phyloP scores from a whole-genome alignment of 2,113 vertebrate species.

The Oncorhynchus mykiss region DNA sequence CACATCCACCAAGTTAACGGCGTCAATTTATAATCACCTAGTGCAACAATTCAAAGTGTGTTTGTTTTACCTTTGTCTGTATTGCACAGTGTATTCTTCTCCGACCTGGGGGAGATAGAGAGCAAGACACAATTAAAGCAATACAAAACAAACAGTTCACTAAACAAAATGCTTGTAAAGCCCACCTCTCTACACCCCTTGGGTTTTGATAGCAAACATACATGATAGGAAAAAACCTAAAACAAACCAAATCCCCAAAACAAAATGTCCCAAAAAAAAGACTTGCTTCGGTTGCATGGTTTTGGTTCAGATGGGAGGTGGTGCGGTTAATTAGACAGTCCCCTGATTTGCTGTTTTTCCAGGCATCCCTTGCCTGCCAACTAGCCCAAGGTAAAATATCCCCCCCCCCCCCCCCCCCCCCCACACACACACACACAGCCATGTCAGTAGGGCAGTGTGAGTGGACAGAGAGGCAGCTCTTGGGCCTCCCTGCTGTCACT shows the following conservation, averaged over 20 bases:
- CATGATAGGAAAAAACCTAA: background rate
- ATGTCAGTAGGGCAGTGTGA: background rate
- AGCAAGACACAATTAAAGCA: background rate
- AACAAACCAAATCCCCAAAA: background rate
- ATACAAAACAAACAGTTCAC: background rate
- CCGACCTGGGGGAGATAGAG: constrained; percentile 29
- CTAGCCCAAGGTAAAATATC: background rate
- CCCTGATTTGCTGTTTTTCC: background rate
- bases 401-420: no score
- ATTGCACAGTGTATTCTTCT: constrained; percentile 23
- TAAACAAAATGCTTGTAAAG: background rate
- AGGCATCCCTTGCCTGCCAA: background rate
- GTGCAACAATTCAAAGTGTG: background rate
- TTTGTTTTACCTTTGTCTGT: constrained; percentile 38
- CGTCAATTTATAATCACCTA: background rate
- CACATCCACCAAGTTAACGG: background rate
- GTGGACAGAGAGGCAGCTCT: background rate
- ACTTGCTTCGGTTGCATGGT: background rate
- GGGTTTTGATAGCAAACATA: constrained; percentile 1
- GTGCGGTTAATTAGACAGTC: constrained; percentile 1
- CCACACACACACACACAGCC: background rate
- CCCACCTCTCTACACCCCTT: background rate
- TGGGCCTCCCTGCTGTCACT: background rate
- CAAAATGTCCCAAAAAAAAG: background rate
- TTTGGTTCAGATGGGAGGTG: background rate